Evolutionary conservation across 2,888 invertebrate genomes (phyloP).

Genomic region (Horisme vitalbata): DNA sequence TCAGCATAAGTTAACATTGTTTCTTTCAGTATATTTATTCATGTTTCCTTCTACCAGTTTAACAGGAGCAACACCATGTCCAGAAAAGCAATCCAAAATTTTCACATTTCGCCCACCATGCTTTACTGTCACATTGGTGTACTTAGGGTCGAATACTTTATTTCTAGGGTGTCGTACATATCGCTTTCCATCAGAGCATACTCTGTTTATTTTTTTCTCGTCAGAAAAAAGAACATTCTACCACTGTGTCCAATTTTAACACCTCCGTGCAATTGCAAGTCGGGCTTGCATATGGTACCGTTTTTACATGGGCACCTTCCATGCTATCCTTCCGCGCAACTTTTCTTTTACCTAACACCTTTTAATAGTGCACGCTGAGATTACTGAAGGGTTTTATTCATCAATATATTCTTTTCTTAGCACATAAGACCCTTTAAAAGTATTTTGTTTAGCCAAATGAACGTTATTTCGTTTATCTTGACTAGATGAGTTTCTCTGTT

Average conservation of each 20-base stretch:
- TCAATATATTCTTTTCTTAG: too few relatives aligned
- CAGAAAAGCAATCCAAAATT: conserved; percentile 19
- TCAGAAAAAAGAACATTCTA: conserved; percentile 11
- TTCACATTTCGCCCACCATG: conserved; percentile 20
- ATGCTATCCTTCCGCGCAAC: too few relatives aligned
- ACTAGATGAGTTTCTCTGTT: too few relatives aligned
- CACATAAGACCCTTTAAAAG: too few relatives aligned
- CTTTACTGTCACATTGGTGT: conserved; percentile 2
- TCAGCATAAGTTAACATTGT: conserved; percentile 15
- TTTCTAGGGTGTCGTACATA: conserved; percentile 7
- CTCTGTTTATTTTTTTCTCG: conserved; percentile 8
- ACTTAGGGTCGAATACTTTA: conserved; percentile 12
- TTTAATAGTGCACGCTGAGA: too few relatives aligned
- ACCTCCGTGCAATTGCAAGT: too few relatives aligned
- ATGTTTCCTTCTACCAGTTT: conserved; percentile 10
- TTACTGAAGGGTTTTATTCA: too few relatives aligned
- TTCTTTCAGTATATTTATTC: conserved; percentile 20
- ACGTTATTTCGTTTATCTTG: too few relatives aligned
- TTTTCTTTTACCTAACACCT: too few relatives aligned
- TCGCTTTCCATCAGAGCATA: conserved; percentile 14
- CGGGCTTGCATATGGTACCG: too few relatives aligned
- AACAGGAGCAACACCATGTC: conserved; percentile 16
- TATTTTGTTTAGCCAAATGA: too few relatives aligned
- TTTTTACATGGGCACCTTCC: too few relatives aligned
- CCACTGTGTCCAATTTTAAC: conserved; percentile 17